A percentile compares a stretch with the other conserved stretches of the same genome.
phyloP scores from a whole-genome alignment of 2,888 invertebrate species.

The Apoderus coryli region DNA sequence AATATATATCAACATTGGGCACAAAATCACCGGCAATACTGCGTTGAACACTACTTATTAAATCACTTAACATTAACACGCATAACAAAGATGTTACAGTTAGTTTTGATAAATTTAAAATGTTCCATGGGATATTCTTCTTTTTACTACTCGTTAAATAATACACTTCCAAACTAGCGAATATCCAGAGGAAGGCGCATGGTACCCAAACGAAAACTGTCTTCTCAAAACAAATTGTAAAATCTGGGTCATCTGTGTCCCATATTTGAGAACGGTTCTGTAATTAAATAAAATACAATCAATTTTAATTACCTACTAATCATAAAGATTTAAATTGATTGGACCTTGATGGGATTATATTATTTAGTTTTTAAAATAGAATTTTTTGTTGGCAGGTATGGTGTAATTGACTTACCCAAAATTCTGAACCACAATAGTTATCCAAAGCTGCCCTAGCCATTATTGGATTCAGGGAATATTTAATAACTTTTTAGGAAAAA shows the following conservation, averaged over 20 bases:
- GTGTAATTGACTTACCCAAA: slow-evolving; percentile 86
- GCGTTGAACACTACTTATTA: slow-evolving; percentile 45
- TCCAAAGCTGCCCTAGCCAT: slow-evolving; percentile 50
- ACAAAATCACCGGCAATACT: slow-evolving; percentile 36
- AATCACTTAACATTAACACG: slow-evolving; percentile 51
- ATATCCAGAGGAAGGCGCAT: slow-evolving; percentile 68
- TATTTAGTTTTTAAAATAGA: slow-evolving; percentile 18
- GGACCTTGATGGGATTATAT: too few relatives aligned
- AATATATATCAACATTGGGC: slow-evolving; percentile 57
- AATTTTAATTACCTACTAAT: background rate
- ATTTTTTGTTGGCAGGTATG: too few relatives aligned
- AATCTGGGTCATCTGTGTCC: slow-evolving; percentile 63
- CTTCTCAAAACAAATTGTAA: slow-evolving; percentile 84
- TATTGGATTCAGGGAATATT: too few relatives aligned
- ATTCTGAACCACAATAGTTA: slow-evolving; percentile 60
- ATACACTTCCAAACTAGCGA: slow-evolving; percentile 57
- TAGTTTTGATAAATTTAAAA: slow-evolving; percentile 55
- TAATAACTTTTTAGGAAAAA: too few relatives aligned
- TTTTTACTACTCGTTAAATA: slow-evolving; percentile 64
- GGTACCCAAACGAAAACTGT: slow-evolving; percentile 84
- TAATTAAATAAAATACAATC: slow-evolving; percentile 25
- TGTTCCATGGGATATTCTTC: slow-evolving; percentile 64
- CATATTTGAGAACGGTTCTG: slow-evolving; percentile 68
- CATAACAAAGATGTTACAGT: slow-evolving; percentile 47
- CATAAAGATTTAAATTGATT: too few relatives aligned